Base-by-base conservation (phyloP, 2,888 invertebrate species). In the Malachius bipustulatus region DNA sequence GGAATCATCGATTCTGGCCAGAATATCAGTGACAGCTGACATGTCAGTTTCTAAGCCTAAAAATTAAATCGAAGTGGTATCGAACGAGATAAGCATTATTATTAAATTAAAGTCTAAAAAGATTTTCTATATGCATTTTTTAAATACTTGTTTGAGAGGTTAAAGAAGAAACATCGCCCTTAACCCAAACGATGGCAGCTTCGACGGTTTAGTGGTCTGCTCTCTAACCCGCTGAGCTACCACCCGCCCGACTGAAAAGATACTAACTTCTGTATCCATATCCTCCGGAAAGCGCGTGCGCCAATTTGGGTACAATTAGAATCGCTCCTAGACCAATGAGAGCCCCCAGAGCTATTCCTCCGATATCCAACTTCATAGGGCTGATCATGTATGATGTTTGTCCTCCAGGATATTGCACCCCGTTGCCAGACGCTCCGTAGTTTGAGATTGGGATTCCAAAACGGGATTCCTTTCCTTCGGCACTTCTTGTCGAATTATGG, bases 241-340 rank as follows among this genome's bases (percentile, higher is more conserved):
- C n/a, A n/a, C n/a, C n/a, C n/a, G n/a, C n/a, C n/a, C n/a, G n/a
- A n/a, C n/a, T n/a, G n/a, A n/a, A n/a, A n/a, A n/a, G n/a, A n/a
- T n/a, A n/a, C n/a, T n/a, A n/a, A 79, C 83, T 80, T 59, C 82
- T 70, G 30, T 79, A 82, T 39, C 77, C 75, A 15, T 72, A 68
- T 19, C 65, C 66, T 6, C 71, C 69, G 0, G 78, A 75, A 37
- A 87, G 70, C 0, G 80, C 70, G 40, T 79, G 73, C 2, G 85
- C 70, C 26, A 87, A 59, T 60, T 87, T 87, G 0, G 87, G 87
- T 31, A 85, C 68, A 2, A 87, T 73, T 11, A 87, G 65, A 38
- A 87, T 75, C 1, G 83, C 82, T 9, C 85, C 85, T 32, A 87
- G 74, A 1, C 87, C 87, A 30, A 87, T 68, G 2, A 85, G 69